Evolutionary conservation across 2,797 vertebrate genomes (phyloP).

Genomic region (Acanthornis magna): DNA sequence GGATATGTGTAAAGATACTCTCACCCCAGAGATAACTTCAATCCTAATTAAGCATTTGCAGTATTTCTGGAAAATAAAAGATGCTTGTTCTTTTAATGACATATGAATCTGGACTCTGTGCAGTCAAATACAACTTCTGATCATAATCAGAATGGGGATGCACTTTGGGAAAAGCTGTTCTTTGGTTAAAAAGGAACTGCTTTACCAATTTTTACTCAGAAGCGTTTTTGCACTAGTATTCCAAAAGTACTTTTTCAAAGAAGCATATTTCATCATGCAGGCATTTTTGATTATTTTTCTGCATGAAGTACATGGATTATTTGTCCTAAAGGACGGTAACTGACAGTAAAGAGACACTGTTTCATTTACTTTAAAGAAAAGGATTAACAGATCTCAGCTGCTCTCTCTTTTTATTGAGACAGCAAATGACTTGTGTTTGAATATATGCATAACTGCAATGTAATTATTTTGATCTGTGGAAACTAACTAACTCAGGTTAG

Average conservation of each 20-base stretch:
- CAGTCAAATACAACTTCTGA: conserved; percentile 51
- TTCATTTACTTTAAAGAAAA: conserved; percentile 71
- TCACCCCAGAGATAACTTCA: neutral
- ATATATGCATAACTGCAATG: conserved; percentile 22
- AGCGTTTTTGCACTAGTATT: conserved; percentile 44
- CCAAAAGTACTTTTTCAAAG: conserved; percentile 58
- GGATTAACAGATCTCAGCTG: conserved; percentile 67
- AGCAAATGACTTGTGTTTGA: conserved; percentile 26
- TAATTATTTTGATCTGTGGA: conserved; percentile 61
- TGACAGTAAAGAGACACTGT: conserved; percentile 66
- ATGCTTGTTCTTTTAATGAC: conserved; percentile 39
- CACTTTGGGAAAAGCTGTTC: neutral
- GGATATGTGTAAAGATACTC: neutral
- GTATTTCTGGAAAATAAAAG: neutral
- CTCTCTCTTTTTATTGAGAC: conserved; percentile 17
- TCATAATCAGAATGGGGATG: neutral
- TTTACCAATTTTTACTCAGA: conserved; percentile 48
- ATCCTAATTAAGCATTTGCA: neutral
- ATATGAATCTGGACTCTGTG: conserved; percentile 9
- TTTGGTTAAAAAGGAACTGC: conserved; percentile 51
- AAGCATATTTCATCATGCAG: conserved; percentile 34
- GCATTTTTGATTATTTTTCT: conserved; percentile 61
- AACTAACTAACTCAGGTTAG: conserved; percentile 61
- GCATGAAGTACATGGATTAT: conserved; percentile 49
- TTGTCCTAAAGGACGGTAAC: conserved; percentile 65